Evolutionary conservation across 2,113 vertebrate species (phyloP).

Genomic region (Edolisoma coerulescens): DNA sequence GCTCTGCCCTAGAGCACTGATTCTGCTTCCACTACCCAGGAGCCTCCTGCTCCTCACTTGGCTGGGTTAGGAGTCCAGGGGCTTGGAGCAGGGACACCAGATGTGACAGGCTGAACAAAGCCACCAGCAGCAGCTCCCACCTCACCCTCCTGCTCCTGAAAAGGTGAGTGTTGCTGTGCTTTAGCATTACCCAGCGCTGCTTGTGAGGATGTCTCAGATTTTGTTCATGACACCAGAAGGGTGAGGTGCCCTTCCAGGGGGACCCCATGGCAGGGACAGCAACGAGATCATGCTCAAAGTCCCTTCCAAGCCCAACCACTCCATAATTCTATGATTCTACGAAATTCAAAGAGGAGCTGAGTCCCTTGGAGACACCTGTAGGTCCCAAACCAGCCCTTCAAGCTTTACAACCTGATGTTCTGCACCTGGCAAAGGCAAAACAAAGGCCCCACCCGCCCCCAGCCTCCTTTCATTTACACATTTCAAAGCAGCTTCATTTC

Average conservation of each 20-base stretch:
- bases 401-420: neutral
- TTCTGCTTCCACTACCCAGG: neutral
- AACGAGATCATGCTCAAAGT: neutral
- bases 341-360: neutral
- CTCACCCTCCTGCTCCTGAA: neutral
- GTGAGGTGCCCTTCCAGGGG: neutral
- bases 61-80: neutral
- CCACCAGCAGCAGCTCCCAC: neutral
- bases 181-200: neutral
- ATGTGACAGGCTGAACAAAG: neutral
- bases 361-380: neutral
- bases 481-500: neutral
- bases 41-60: neutral
- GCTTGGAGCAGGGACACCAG: neutral
- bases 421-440: neutral
- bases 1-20: neutral
- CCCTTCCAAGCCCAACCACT: neutral
- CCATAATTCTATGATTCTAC: neutral
- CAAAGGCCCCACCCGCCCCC: fast-evolving
- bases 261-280: fast-evolving
- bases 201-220: neutral
- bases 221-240: neutral
- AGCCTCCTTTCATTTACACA: neutral
- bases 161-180: neutral
- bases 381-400: neutral